Base-by-base conservation (phyloP, 2,888 invertebrate genomes). In the Teleogryllus oceanicus region DNA sequence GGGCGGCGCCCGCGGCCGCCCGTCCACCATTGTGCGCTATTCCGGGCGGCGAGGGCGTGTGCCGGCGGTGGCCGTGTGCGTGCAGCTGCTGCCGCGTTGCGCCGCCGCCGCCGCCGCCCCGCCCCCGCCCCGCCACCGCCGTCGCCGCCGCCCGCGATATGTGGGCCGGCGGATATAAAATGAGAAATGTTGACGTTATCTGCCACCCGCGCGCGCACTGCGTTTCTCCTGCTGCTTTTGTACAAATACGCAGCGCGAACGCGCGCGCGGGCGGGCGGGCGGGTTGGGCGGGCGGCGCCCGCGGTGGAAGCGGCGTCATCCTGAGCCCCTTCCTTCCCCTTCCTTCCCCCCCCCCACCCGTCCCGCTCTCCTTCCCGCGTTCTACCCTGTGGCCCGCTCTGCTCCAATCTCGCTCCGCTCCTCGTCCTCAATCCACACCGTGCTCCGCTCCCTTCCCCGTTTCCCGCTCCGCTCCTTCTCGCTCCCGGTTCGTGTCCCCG, bases 181-280 rank as follows among this genome's bases (percentile, higher is more conserved):
- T 62, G 62, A 62, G n/a, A 62, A 62, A 62, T 62, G 62, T 62
- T 62, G 62, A 62, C n/a, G 62, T n/a, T 62, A 62, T 62, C 16
- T 62, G 13, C 62, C 62, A n/a, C n/a, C 16, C 62, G 62, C 62
- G 13, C 62, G 62, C 62, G 62, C 62, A 18, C 13, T n/a, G 37
- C 37, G 37, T 37, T 37, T 37, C 37, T 37, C 37, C 37, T 37
- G 37, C 37, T 37, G 62, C 62, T 62, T 62, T 62, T 62, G 62
- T 62, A 62, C 16, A 62, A 62, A 62, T 62, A 62, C 62, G 62
- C 62, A 62, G 62, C 62, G 62, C 62, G 62, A 62, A 62, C 62
- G 62, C 62, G 62, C n/a, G 62, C n/a, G n/a, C 37, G 37, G 8
- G 37, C 0, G 37, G 8, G 37, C 0, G 37, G 8, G 37, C 8